phyloP scores from a whole-genome alignment of 1,140 invertebrate genomes.

The Carcinoscorpius rotundicauda region DNA sequence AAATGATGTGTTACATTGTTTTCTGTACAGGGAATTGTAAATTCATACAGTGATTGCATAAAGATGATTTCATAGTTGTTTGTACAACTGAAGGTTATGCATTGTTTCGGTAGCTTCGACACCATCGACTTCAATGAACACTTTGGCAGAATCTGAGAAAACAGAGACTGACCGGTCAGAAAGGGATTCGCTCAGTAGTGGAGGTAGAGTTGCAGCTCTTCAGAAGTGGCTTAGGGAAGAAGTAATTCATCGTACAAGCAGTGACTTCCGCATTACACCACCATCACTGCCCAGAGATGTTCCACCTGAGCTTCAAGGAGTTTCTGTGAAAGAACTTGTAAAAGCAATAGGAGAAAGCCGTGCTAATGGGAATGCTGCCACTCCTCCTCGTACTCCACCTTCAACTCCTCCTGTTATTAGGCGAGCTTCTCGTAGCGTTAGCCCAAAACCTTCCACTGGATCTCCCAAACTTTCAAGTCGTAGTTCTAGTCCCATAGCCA shows the following conservation, averaged over 20 bases:
- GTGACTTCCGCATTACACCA: conserved; percentile 23
- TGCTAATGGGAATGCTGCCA: conserved; percentile 59
- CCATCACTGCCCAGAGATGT: conserved; percentile 28
- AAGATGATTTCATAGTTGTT: not conserved
- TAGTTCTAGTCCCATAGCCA: conserved; percentile 15
- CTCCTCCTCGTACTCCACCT: conserved; percentile 53
- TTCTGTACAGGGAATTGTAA: too few relatives aligned
- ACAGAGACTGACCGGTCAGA: conserved; percentile 10
- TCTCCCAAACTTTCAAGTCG: conserved; percentile 13
- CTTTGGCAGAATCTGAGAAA: conserved; percentile 19
- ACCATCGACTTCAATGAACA: conserved; percentile 23
- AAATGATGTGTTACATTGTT: too few relatives aligned
- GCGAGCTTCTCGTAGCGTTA: conserved; percentile 45
- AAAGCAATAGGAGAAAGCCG: conserved; percentile 62
- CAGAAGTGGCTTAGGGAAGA: conserved; percentile 15
- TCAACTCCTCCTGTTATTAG: conserved; percentile 30
- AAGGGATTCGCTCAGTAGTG: conserved; percentile 8
- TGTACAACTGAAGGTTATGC: not conserved
- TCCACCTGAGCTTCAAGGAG: conserved; percentile 51
- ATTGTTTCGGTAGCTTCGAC: conserved; percentile 13
- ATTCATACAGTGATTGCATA: too few relatives aligned
- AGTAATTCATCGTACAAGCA: conserved; percentile 23
- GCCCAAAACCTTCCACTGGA: conserved; percentile 38
- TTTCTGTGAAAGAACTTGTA: conserved; percentile 64
- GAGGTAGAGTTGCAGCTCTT: conserved; percentile 13